These are phyloP conservation scores for Blomia tropicalis DNA, from an alignment of 2,888 invertebrate species.

Conservation along the genomic window DNA sequence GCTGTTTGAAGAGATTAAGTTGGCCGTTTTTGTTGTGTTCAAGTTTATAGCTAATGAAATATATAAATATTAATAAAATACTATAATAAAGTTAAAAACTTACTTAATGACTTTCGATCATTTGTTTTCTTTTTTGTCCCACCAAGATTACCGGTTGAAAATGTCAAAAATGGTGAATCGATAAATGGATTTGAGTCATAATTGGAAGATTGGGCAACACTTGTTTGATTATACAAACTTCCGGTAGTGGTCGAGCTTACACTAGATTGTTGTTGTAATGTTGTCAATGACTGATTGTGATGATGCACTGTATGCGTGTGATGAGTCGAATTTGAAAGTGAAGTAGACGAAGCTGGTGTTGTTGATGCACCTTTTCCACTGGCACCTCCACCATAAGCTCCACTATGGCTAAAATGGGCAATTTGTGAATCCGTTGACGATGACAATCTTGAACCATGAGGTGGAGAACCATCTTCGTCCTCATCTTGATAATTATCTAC, in stretches of 20 bases:
- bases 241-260: slow-evolving; percentile 4
- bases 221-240: not conserved
- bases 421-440: not conserved
- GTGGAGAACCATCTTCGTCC: slow-evolving; percentile 43
- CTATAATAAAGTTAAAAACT: slow-evolving; percentile 3
- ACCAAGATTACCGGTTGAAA: not conserved
- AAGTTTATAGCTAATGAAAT: slow-evolving; percentile 5
- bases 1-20: not conserved
- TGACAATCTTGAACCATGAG: slow-evolving; percentile 18
- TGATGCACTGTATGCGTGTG: too few species aligned
- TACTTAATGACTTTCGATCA: slow-evolving; percentile 14
- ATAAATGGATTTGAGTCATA: not conserved
- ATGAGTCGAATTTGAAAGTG: not conserved
- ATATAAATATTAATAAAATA: too few species aligned
- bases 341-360: not conserved
- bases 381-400: not conserved
- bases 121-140: not conserved
- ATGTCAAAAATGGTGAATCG: slow-evolving; percentile 11
- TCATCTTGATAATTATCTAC: slow-evolving; percentile 45
- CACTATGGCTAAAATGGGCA: not conserved
- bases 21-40: not conserved
- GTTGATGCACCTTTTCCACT: not conserved
- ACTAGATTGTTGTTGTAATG: not conserved
- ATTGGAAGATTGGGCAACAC: not conserved
- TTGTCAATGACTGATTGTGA: too few species aligned